A percentile compares a stretch with the other conserved stretches of the same genome.
Evolutionary conservation across 2,888 invertebrate species (phyloP).

Genomic region (Lasioglossum villosulum): DNA sequence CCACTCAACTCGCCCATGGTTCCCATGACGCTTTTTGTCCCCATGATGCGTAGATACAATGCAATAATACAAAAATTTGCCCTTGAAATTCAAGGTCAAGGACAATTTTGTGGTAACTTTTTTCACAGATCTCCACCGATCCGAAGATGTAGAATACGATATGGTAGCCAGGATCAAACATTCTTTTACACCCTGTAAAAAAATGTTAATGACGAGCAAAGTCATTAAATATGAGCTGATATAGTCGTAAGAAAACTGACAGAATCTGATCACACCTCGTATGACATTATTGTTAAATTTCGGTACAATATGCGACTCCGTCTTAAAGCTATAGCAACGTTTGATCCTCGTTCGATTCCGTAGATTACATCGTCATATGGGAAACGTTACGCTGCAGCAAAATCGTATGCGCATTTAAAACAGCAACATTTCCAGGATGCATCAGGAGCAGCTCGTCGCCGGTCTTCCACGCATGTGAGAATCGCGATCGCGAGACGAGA

Average conservation of each 20-base stretch:
- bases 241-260: neutral
- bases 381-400: neutral
- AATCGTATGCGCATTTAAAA: conserved; percentile 33
- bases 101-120: too few species aligned
- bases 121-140: too few species aligned
- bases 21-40: too few species aligned
- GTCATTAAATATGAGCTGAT: too few species aligned
- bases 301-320: neutral
- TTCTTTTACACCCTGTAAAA: too few species aligned
- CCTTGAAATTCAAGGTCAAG: too few species aligned
- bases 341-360: neutral
- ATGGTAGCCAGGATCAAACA: too few species aligned
- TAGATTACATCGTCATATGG: neutral
- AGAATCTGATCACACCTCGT: neutral
- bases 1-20: too few species aligned
- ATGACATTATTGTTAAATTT: neutral
- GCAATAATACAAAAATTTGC: too few species aligned
- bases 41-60: too few species aligned
- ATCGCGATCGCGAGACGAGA: conserved; percentile 15
- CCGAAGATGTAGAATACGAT: too few species aligned
- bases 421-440: conserved; percentile 13
- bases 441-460: neutral
- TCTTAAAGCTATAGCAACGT: neutral
- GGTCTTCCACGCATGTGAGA: conserved; percentile 37
- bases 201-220: neutral